These are phyloP conservation scores for Alosa sapidissima DNA, from an alignment of 2,797 vertebrate genomes.

Conservation along the genomic window DNA sequence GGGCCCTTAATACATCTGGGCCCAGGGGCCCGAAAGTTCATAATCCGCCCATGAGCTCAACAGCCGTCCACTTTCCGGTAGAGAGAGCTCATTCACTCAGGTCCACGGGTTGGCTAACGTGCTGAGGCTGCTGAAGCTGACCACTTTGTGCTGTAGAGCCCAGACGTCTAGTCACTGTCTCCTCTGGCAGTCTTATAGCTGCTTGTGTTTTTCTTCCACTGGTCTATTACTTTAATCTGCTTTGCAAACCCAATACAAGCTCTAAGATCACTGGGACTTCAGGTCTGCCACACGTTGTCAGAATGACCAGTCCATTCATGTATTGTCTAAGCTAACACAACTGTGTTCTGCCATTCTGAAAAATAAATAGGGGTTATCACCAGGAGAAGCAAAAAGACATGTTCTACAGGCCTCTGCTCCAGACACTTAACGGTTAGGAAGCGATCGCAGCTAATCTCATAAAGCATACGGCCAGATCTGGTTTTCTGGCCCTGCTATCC, in stretches of 20 bases:
- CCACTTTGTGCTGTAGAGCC: neutral
- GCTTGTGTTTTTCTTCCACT: neutral
- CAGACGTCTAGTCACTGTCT: neutral
- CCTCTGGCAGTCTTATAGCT: neutral
- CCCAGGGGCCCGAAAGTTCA: too few species aligned
- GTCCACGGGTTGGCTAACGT: neutral
- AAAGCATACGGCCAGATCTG: neutral
- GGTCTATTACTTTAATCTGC: neutral
- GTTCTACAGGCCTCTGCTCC: neutral
- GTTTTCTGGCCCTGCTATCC: neutral
- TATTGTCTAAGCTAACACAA: too few species aligned
- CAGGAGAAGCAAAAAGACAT: neutral
- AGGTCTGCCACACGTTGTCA: neutral
- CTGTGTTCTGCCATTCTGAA: too few species aligned
- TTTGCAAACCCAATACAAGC: neutral
- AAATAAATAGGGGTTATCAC: neutral
- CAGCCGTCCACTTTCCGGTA: neutral
- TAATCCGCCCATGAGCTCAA: neutral
- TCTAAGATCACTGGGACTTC: neutral
- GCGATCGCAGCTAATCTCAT: neutral
- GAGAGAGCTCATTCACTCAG: neutral
- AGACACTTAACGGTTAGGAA: neutral
- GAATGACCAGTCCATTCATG: too few species aligned
- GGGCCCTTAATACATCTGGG: too few species aligned
- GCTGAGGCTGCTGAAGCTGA: neutral